Conservation (phyloP, 2,888 invertebrate genomes). For the Colostygia pectinataria region DNA sequence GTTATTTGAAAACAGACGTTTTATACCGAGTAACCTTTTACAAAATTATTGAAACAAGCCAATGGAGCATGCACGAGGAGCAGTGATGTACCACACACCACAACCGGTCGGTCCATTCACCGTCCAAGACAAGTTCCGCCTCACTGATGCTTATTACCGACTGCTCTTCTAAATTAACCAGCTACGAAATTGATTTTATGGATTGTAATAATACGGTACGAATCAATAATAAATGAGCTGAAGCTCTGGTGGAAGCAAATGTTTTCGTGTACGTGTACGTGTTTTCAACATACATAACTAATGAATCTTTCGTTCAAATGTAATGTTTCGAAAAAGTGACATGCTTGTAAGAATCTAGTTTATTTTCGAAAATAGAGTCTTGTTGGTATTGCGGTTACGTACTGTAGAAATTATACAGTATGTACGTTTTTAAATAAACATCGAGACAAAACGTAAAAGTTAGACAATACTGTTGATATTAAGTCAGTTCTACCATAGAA, state of each 20-base stretch:
- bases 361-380: too few species aligned
- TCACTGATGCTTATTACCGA: conserved; percentile 34
- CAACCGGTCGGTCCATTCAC: conserved; percentile 37
- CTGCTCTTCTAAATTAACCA: conserved; percentile 28
- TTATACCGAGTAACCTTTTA: background rate
- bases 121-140: conserved; percentile 30
- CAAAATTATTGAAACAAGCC: conserved; percentile 17
- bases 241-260: conserved; percentile 1
- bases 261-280: too few species aligned
- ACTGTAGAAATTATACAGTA: too few species aligned
- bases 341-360: background rate
- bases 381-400: too few species aligned
- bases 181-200: conserved; percentile 29
- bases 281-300: too few species aligned
- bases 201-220: conserved; percentile 29
- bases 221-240: conserved; percentile 23
- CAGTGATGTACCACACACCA: conserved; percentile 21
- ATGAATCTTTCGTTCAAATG: too few species aligned
- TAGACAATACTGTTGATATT: too few species aligned
- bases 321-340: too few species aligned
- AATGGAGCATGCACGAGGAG: conserved; percentile 22
- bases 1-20: background rate
- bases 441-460: too few species aligned
- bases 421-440: too few species aligned
- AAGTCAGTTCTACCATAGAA: too few species aligned